Percentiles rank a stretch among this genome's conserved stretches.
Evolutionary conservation across 2,797 vertebrate species (phyloP).

Genomic region (Apogon talboti): DNA sequence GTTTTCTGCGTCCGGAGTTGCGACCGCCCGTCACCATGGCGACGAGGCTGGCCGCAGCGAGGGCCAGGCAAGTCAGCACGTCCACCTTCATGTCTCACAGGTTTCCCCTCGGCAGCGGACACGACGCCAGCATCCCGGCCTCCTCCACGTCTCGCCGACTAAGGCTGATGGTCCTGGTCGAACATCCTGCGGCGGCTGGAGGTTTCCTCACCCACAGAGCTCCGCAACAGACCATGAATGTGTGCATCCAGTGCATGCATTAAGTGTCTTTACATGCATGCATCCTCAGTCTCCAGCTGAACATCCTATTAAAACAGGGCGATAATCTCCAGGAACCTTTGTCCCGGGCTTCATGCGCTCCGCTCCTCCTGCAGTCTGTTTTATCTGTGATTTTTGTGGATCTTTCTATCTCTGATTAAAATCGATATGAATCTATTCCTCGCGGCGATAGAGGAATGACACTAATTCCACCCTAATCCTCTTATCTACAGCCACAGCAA

Average conservation of each 20-base stretch:
- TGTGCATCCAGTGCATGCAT: background rate
- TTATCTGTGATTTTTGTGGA: slow-evolving; percentile 36
- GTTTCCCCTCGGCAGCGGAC: slow-evolving; percentile 21
- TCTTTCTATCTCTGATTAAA: slow-evolving; percentile 81
- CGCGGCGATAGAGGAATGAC: slow-evolving; percentile 81
- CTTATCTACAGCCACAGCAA: slow-evolving; percentile 82
- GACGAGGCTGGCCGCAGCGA: slow-evolving; percentile 79
- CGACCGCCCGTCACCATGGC: slow-evolving; percentile 66
- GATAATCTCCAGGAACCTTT: slow-evolving; percentile 20
- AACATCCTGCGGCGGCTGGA: slow-evolving; percentile 37
- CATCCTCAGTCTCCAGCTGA: slow-evolving; percentile 2
- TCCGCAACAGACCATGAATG: background rate
- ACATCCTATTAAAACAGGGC: slow-evolving; percentile 7
- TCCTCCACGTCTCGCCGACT: slow-evolving; percentile 32
- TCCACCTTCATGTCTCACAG: slow-evolving; percentile 79
- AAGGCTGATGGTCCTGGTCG: slow-evolving; percentile 11
- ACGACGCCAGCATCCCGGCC: slow-evolving; percentile 43
- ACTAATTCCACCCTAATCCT: slow-evolving; percentile 88
- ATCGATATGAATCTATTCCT: slow-evolving; percentile 84
- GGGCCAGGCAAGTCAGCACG: slow-evolving; percentile 77
- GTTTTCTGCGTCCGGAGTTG: slow-evolving; percentile 76
- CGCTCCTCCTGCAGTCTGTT: slow-evolving; percentile 28
- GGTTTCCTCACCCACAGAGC: slow-evolving; percentile 17
- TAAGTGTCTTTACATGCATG: background rate
- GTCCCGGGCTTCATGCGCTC: slow-evolving; percentile 4